Conservation (phyloP, 1,140 invertebrate species). For the Hyles euphorbiae region DNA sequence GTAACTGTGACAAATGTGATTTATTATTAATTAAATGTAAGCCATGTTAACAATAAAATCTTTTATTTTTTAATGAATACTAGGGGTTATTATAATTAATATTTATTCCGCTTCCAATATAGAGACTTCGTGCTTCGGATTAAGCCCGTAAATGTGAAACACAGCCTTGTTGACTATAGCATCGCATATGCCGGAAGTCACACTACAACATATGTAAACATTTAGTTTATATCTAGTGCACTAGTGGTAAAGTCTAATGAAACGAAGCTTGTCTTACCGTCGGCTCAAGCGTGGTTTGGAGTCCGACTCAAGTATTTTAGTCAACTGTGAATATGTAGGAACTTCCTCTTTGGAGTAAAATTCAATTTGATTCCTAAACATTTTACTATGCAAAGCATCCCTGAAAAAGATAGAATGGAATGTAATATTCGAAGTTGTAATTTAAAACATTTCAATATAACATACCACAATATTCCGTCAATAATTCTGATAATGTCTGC, state of each 20-base stretch:
- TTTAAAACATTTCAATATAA: not conserved
- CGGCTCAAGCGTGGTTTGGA: slow-evolving; percentile 40
- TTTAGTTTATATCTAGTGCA: no score
- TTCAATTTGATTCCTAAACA: slow-evolving; percentile 52
- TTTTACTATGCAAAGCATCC: slow-evolving; percentile 62
- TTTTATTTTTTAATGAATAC: no score
- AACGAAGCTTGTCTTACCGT: slow-evolving; percentile 34
- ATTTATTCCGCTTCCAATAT: slow-evolving; percentile 54
- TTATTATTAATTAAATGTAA: slow-evolving; percentile 3
- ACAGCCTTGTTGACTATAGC: slow-evolving; percentile 67
- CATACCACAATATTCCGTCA: slow-evolving; percentile 59
- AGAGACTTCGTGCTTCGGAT: slow-evolving; percentile 37
- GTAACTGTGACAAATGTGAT: slow-evolving; percentile 17
- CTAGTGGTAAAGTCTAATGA: not conserved
- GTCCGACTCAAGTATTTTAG: slow-evolving; percentile 40
- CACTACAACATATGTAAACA: slow-evolving; percentile 28
- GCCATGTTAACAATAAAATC: not conserved
- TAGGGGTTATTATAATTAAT: no score
- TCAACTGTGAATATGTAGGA: slow-evolving; percentile 47
- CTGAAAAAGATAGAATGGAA: slow-evolving; percentile 29
- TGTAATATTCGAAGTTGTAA: not conserved
- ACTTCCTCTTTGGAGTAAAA: slow-evolving; percentile 58
- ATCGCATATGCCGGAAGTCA: slow-evolving; percentile 65
- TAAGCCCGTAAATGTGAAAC: slow-evolving; percentile 49
- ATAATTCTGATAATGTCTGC: slow-evolving; percentile 50